These are phyloP conservation scores for Tachysurus vachellii DNA, from an alignment of 2,113 vertebrate species.

Conservation along the genomic window DNA sequence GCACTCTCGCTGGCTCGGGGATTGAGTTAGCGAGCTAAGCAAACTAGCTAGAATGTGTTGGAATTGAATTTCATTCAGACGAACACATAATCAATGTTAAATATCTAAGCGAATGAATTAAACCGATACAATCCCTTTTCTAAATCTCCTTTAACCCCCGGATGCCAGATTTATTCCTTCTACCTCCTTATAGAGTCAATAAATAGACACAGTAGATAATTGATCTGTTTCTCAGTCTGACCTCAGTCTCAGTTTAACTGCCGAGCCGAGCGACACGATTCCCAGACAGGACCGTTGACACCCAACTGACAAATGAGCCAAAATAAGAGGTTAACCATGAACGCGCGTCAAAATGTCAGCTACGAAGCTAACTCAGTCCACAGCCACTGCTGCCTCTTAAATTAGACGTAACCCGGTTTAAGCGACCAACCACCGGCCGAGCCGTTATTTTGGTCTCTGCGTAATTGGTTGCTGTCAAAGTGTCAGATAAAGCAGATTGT, in stretches of 20 bases:
- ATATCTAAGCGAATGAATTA: background rate
- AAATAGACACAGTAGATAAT: background rate
- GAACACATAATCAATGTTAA: background rate
- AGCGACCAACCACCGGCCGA: background rate
- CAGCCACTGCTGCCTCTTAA: conserved; percentile 20
- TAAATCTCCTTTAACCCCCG: background rate
- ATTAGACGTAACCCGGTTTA: conserved; percentile 27
- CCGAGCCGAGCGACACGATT: background rate
- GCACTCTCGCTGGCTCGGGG: background rate
- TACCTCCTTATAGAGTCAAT: background rate
- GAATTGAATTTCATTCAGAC: background rate
- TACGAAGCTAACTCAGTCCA: conserved; percentile 2
- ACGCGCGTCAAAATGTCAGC: conserved; percentile 23
- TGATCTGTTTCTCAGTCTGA: background rate
- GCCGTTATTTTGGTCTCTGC: conserved; percentile 42
- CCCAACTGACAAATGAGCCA: background rate
- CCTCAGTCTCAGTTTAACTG: no score
- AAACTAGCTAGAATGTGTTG: background rate
- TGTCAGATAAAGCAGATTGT: conserved; percentile 47
- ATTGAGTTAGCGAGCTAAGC: background rate
- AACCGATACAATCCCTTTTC: background rate
- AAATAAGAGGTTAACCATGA: conserved; percentile 26
- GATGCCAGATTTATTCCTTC: background rate
- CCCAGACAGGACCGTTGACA: background rate
- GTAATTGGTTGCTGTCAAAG: conserved; percentile 55